Evolutionary conservation across 2,113 vertebrate species (phyloP).

Genomic region (Hipposideros armiger): DNA sequence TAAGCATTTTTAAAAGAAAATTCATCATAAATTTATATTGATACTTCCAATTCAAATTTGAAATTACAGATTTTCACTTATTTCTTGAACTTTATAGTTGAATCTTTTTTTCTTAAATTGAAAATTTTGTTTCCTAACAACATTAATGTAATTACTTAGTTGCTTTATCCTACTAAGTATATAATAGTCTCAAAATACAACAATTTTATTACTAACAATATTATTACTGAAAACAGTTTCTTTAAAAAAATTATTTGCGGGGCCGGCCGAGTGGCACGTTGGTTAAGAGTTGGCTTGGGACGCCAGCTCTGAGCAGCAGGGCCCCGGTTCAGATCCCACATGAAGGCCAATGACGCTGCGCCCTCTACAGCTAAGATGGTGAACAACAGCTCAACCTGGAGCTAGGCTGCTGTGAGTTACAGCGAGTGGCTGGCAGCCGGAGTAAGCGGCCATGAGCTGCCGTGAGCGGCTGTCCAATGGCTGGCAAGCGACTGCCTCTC

Average conservation of each 20-base stretch:
- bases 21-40: neutral
- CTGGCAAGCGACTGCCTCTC: no score
- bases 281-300: no score
- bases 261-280: no score
- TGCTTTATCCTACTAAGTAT: neutral
- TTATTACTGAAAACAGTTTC: neutral
- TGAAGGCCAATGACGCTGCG: no score
- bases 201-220: neutral
- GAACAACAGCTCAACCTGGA: no score
- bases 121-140: neutral
- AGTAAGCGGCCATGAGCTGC: no score
- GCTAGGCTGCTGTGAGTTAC: no score
- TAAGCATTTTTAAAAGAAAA: neutral
- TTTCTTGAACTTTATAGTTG: constrained; percentile 6
- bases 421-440: no score
- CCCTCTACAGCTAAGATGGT: no score
- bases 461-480: no score
- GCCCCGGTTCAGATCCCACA: no score
- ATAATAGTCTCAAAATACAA: neutral
- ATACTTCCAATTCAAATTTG: neutral
- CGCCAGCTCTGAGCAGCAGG: no score
- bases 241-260: neutral
- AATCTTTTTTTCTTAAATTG: neutral
- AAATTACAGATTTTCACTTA: neutral
- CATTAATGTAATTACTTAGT: neutral